These are phyloP conservation scores for Mus minutoides DNA, from an alignment of 2,797 vertebrate species.

Conservation along the genomic window DNA sequence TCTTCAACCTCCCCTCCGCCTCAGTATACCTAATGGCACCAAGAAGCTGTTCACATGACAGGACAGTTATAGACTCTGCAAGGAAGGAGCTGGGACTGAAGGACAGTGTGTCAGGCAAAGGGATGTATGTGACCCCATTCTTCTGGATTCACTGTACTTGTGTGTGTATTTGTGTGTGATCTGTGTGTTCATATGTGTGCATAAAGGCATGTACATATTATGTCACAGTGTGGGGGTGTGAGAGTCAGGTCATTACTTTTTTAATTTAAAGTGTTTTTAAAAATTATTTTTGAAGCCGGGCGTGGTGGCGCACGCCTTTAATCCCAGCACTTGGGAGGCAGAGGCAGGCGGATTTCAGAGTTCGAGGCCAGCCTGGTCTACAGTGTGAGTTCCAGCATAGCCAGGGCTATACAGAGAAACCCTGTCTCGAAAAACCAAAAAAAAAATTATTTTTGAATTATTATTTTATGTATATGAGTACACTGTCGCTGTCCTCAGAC, in stretches of 20 bases:
- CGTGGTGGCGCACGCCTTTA: no score
- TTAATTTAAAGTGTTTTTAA: not conserved
- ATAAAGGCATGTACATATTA: not conserved
- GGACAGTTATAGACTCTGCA: slow-evolving; percentile 88
- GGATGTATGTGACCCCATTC: fast-evolving
- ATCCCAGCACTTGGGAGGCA: no score
- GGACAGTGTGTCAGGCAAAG: not conserved
- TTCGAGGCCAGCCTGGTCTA: no score
- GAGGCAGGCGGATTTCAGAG: no score
- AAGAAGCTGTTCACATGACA: slow-evolving; percentile 84
- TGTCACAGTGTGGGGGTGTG: not conserved
- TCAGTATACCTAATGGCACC: slow-evolving; percentile 88
- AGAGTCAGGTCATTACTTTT: not conserved
- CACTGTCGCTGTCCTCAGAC: no score
- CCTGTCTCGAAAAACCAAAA: no score
- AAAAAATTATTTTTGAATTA: no score
- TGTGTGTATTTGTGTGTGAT: not conserved
- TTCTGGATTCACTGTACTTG: not conserved
- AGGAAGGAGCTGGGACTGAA: not conserved
- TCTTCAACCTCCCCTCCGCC: slow-evolving; percentile 87
- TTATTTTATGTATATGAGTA: no score
- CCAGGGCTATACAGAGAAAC: no score
- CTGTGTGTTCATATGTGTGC: not conserved
- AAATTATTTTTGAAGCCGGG: no score
- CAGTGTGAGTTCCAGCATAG: no score